These are phyloP conservation scores for Itoplectis maculator DNA, from an alignment of 2,888 invertebrate genomes.

Conservation along the genomic window DNA sequence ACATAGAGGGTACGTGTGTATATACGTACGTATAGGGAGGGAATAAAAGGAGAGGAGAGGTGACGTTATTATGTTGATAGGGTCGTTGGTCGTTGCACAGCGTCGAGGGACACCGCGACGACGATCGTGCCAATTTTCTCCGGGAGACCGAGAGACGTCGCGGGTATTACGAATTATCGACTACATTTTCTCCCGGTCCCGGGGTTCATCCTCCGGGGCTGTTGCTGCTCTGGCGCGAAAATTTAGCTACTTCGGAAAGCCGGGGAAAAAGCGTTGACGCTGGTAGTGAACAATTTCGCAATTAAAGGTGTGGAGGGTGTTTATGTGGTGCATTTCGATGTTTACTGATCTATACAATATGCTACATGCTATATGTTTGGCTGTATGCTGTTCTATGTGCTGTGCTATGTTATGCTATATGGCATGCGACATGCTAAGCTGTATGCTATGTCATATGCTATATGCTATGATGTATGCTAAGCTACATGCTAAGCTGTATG, in stretches of 20 bases:
- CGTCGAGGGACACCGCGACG: conserved; percentile 41
- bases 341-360: too few species aligned
- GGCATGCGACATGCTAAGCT: too few species aligned
- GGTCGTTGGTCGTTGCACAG: conserved; percentile 63
- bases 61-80: conserved; percentile 67
- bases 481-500: too few species aligned
- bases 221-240: background rate
- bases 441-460: too few species aligned
- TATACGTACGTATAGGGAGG: conserved; percentile 17
- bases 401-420: too few species aligned
- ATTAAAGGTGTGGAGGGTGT: too few species aligned
- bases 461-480: too few species aligned
- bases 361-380: too few species aligned
- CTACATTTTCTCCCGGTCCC: conserved; percentile 39
- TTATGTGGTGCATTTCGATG: too few species aligned
- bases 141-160: conserved; percentile 21
- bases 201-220: background rate
- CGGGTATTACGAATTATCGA: conserved; percentile 63
- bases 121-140: conserved; percentile 66
- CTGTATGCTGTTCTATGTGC: too few species aligned
- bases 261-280: background rate
- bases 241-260: conserved; percentile 15
- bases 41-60: conserved; percentile 55
- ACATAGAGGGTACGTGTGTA: conserved; percentile 1
- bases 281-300: too few species aligned